Evolutionary conservation across 2,888 invertebrate species (phyloP).

Genomic region (Dicroscelio sp.): DNA sequence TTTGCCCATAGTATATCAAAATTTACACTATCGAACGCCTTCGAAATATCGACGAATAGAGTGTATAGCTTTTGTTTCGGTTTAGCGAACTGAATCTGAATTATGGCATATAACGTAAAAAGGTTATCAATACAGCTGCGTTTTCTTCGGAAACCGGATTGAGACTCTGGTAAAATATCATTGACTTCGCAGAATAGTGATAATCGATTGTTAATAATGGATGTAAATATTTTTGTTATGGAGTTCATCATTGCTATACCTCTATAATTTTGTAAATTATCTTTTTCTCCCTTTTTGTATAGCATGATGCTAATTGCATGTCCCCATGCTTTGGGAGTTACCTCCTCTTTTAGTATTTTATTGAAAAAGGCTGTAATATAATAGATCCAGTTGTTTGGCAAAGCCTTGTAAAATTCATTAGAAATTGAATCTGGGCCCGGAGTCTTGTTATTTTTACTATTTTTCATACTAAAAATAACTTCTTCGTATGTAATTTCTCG

Average conservation of each 20-base stretch:
- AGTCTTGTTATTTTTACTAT: slow-evolving; percentile 25
- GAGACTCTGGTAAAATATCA: neutral
- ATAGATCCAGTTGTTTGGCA: slow-evolving; percentile 1
- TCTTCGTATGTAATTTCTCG: neutral
- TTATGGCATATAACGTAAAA: neutral
- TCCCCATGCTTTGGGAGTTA: neutral
- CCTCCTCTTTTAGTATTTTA: neutral
- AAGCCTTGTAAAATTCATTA: slow-evolving; percentile 9
- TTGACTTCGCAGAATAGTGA: neutral
- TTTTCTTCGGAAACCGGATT: slow-evolving; percentile 2
- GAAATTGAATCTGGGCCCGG: neutral
- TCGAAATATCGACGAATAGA: neutral
- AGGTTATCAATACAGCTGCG: neutral
- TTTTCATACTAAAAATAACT: neutral
- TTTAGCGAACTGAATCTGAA: neutral
- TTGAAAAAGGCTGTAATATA: slow-evolving; percentile 8
- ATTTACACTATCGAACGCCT: neutral
- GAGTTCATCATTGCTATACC: slow-evolving; percentile 17
- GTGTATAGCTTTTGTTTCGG: neutral
- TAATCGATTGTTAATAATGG: neutral
- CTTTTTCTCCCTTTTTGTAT: slow-evolving; percentile 17
- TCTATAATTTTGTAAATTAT: slow-evolving; percentile 12
- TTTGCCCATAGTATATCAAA: neutral
- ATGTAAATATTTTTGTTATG: slow-evolving; percentile 22
- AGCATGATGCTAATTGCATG: slow-evolving; percentile 5